These are phyloP conservation scores for Hirudinaria manillensis DNA, from an alignment of 2,888 invertebrate species.

Conservation along the genomic window DNA sequence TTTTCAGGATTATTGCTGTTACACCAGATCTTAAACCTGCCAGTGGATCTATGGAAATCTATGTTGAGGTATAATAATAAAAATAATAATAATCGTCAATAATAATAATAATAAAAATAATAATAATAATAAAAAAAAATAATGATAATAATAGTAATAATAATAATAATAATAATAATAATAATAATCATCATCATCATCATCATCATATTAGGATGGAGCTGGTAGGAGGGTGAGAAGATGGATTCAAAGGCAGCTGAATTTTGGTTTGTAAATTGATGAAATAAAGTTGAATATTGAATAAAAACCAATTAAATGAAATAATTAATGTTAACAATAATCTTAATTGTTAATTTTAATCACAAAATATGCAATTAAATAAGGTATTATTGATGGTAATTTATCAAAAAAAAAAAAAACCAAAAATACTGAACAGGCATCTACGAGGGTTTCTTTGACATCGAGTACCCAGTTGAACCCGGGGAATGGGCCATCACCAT, in stretches of 20 bases:
- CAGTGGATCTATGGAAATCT: constrained; percentile 76
- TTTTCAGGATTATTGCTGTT: constrained; percentile 84
- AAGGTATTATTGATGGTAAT: background rate
- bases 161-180: background rate
- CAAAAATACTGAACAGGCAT: constrained; percentile 63
- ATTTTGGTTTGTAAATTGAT: constrained; percentile 35
- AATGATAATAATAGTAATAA: background rate
- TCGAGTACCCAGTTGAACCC: constrained; percentile 83
- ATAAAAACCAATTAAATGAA: background rate
- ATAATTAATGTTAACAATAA: constrained; percentile 2
- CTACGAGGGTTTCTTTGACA: constrained; percentile 78
- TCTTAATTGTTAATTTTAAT: background rate
- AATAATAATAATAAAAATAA: background rate
- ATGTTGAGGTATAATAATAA: constrained; percentile 61
- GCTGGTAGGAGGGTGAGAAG: constrained; percentile 36
- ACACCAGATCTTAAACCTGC: constrained; percentile 84
- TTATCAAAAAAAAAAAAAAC: background rate
- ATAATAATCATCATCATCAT: too few relatives aligned
- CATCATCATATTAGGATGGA: constrained; percentile 34
- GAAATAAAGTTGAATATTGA: background rate
- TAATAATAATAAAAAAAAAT: background rate
- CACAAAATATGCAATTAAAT: background rate
- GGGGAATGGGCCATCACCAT: constrained; percentile 87
- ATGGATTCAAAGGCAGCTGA: constrained; percentile 39
- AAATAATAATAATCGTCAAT: background rate